phyloP scores from a whole-genome alignment of 2,113 vertebrate genomes.

The Campylorhamphus procurvoides region DNA sequence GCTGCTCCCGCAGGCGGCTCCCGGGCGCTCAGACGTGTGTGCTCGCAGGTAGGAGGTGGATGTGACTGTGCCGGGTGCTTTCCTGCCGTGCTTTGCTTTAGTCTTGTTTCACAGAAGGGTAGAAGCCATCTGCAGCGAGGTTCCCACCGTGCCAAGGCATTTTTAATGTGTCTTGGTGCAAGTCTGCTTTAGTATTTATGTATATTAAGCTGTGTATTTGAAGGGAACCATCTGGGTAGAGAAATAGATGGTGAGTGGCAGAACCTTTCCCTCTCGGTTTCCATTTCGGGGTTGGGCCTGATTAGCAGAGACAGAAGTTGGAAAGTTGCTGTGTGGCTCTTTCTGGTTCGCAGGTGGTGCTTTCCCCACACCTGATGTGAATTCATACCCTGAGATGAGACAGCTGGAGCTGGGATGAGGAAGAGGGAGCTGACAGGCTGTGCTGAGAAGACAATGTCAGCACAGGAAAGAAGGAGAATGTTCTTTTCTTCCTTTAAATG shows the following conservation, averaged over 20 bases:
- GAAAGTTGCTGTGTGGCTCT: background rate
- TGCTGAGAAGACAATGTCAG: background rate
- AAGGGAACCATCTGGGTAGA: background rate
- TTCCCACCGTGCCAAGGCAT: background rate
- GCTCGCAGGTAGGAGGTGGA: background rate
- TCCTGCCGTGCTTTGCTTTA: background rate
- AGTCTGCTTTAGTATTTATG: background rate
- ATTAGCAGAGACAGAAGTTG: background rate
- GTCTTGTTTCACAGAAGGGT: fast-evolving
- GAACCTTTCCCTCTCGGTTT: background rate
- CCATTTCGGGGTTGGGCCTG: background rate
- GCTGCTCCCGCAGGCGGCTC: background rate
- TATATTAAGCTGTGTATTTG: background rate
- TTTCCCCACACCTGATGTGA: background rate
- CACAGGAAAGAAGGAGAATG: background rate
- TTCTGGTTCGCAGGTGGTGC: background rate
- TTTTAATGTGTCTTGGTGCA: background rate
- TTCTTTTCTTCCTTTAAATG: background rate
- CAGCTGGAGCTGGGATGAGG: background rate
- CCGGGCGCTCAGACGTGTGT: background rate
- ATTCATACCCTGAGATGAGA: background rate
- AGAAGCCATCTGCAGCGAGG: background rate
- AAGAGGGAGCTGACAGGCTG: background rate
- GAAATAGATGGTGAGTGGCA: background rate
- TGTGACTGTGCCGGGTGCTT: background rate